Evolutionary conservation across 2,888 invertebrate genomes (phyloP).

Genomic region (Nebria salina): DNA sequence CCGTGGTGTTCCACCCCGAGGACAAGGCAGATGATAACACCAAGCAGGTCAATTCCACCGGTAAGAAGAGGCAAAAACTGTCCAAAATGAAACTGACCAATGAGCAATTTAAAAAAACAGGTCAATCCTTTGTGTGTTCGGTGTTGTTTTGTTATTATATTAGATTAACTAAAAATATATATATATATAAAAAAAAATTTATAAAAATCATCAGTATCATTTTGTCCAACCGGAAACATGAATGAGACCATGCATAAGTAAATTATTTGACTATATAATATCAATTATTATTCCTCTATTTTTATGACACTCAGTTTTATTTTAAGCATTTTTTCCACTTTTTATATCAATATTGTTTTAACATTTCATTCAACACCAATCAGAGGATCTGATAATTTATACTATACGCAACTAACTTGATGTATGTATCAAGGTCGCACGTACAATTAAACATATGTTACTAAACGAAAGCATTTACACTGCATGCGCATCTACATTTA

Average conservation of each 20-base stretch:
- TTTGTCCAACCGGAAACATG: constrained; percentile 44
- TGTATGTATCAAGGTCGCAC: neutral
- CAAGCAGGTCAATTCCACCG: constrained; percentile 78
- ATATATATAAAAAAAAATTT: constrained; percentile 16
- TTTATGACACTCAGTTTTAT: neutral
- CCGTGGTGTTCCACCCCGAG: constrained; percentile 98
- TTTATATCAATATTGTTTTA: constrained; percentile 10
- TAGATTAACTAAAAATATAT: constrained; percentile 8
- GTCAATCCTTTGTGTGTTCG: constrained; percentile 63
- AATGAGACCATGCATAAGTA: constrained; percentile 43
- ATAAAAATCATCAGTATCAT: constrained; percentile 28
- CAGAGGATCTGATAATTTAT: neutral
- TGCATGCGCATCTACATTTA: neutral
- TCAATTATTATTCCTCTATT: neutral
- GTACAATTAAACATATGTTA: neutral
- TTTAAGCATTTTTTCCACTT: neutral
- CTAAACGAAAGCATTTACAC: neutral
- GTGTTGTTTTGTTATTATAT: constrained; percentile 62
- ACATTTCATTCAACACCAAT: neutral
- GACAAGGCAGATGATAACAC: constrained; percentile 83
- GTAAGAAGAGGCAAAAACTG: constrained; percentile 72
- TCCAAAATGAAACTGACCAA: constrained; percentile 65
- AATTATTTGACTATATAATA: constrained; percentile 14
- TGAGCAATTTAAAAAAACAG: constrained; percentile 66
- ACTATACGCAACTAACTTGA: neutral